Base-by-base conservation (phyloP, 1,140 invertebrate species). In the Gerris buenoi region DNA sequence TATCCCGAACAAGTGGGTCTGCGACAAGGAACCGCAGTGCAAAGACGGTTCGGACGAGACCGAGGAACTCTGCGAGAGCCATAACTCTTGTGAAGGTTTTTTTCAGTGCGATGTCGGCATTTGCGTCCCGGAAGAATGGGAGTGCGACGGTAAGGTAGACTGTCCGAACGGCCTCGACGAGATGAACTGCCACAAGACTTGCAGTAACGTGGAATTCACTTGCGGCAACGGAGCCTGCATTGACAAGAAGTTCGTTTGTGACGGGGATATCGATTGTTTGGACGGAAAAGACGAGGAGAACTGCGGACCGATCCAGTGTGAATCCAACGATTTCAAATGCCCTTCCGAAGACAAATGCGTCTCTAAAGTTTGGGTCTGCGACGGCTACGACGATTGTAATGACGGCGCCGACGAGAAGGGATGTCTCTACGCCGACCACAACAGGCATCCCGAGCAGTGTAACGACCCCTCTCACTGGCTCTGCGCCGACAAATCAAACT, bases 11-110 rank as follows among this genome's bases (percentile, higher is more conserved):
- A 78, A 84, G 71, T 92, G 90, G 86, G 80, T 82, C 61, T 89
- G 88, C 71, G 89, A 91, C 74, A 83, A 81, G 56, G 86, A 90
- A 72, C 82, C 84, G 69, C 89, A 91, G 74, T 92, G 89, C 73
- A 74, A 79, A 15, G 33, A 46, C 18, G 18, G 18, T 46, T 46
- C 33, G 33, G 33, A 46, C 33, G 33, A 46, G 33, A 18, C 5
- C 18, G 18, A 18, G 5, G 33, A 46, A 5, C 5, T 46, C 5
- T 46, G 33, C 18, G 33, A 46, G 5, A 18, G 5, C 5, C 18
- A 10, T 5, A 18, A 46, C 5, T 10, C 5, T 5, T 46, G 33
- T 46, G 33, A 46, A 10, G 33, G 33, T 25, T 23, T 64, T 15
- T 68, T 64, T 26, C 25, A 64, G 29, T 68, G 69, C 27, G 59